Evolutionary conservation across 2,888 invertebrate genomes (phyloP).

Genomic region (Mesorhabditis sp.): DNA sequence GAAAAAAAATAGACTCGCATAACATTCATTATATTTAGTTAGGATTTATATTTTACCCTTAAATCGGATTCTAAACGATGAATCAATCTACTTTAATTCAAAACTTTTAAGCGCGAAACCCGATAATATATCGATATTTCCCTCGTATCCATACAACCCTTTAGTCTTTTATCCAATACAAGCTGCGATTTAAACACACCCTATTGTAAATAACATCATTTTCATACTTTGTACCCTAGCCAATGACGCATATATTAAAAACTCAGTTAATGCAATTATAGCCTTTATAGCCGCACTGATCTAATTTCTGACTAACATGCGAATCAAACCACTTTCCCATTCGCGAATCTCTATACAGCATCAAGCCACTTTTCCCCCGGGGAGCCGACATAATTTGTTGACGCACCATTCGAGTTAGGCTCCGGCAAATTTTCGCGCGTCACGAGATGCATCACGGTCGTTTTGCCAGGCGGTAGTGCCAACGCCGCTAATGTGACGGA

Average conservation of each 20-base stretch:
- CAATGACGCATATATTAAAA: neutral
- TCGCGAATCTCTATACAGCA: neutral
- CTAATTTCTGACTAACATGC: neutral
- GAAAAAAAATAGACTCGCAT: constrained; percentile 20
- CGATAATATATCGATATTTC: too few relatives aligned
- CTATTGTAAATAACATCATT: too few relatives aligned
- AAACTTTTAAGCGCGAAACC: too few relatives aligned
- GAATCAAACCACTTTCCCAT: constrained; percentile 8
- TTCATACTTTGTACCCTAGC: neutral
- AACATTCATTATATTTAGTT: too few relatives aligned
- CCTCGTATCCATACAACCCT: too few relatives aligned
- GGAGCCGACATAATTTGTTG: neutral
- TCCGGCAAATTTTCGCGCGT: constrained; percentile 98
- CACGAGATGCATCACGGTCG: constrained; percentile 99
- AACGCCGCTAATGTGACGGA: constrained; percentile 68
- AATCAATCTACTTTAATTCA: too few relatives aligned
- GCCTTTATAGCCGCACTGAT: neutral
- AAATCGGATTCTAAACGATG: too few relatives aligned
- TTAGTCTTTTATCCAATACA: too few relatives aligned
- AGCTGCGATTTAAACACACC: too few relatives aligned
- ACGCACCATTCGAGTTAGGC: constrained; percentile 70
- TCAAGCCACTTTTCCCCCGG: neutral
- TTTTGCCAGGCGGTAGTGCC: constrained; percentile 91
- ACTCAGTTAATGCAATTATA: neutral
- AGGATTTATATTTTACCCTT: too few relatives aligned